Percentiles rank a stretch among this genome's conserved stretches.
Evolutionary conservation across 2,888 invertebrate genomes (phyloP).

Genomic region (Andrena flavipes): DNA sequence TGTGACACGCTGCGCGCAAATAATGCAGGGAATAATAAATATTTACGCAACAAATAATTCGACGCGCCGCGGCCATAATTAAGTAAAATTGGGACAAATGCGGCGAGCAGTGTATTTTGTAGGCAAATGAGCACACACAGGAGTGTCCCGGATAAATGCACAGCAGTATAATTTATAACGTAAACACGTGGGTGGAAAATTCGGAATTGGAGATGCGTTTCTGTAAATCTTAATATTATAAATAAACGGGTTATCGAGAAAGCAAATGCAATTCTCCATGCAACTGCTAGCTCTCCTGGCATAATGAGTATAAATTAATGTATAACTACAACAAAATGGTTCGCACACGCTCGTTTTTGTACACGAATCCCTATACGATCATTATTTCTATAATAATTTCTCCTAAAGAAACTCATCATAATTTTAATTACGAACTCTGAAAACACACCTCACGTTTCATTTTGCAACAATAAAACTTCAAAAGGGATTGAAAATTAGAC

Average conservation of each 20-base stretch:
- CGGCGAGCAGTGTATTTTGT: conserved; percentile 27
- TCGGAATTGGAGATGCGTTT: conserved; percentile 8
- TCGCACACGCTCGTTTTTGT: neutral
- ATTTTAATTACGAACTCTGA: too few species aligned
- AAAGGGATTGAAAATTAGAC: too few species aligned
- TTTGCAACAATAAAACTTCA: too few species aligned
- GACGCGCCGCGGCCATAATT: conserved; percentile 31
- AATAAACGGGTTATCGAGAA: conserved; percentile 1
- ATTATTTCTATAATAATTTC: neutral
- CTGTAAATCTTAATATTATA: conserved; percentile 33
- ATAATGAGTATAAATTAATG: neutral
- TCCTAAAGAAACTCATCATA: too few species aligned
- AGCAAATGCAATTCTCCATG: conserved; percentile 9
- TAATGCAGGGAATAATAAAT: conserved; percentile 36
- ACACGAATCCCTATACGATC: too few species aligned
- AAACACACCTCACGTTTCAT: too few species aligned
- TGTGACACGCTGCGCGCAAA: conserved; percentile 6
- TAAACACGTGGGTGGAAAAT: conserved; percentile 24
- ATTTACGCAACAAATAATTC: conserved; percentile 49
- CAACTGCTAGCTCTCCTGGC: too few species aligned
- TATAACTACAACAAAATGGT: neutral
- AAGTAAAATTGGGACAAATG: conserved; percentile 53
- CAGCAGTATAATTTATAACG: conserved; percentile 32
- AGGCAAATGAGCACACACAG: conserved; percentile 34
- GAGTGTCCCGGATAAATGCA: conserved; percentile 27